Base-by-base conservation (phyloP, 2,888 invertebrate genomes). In the Nomada fucata region DNA sequence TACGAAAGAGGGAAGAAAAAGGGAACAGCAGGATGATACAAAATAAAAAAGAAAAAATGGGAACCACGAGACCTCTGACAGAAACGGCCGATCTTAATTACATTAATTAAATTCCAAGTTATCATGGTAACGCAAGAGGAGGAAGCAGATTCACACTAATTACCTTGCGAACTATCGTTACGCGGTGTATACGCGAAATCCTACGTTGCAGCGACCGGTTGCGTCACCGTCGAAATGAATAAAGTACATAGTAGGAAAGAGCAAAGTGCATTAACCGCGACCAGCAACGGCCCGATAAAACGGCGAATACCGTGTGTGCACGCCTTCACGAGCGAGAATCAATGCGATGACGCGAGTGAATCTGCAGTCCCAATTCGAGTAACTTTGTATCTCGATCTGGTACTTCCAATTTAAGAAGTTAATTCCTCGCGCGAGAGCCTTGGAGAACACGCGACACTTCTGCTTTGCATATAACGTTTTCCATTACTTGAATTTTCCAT, bases 81-180 rank as follows among this genome's bases (percentile, higher is more conserved):
- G 36, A 47, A n/a, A 44, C 57, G 29, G 29, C 18, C 64, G 77
- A 81, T 80, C 76, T 77, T 83, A 81, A 83, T 83, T 83, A 81
- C 76, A 63, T 70, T 81, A 70, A 83, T 83, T 81, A 83, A 73
- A 74, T 74, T 77, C 70, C 29, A 53, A 81, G 64, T 68, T 76
- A 76, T 82, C 75, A 53, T 68, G 67, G 61, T 36, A 70, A 68
- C 63, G 59, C 59, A 79, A 79, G 73, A 64, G 73, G 23, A 79
- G 79, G 75, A 81, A 67, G 42, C 70, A 77, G 83, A 81, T 81
- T 69, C 63, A 23, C 77, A 53, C 77, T 83, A 83, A 83, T 83
- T 83, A 77, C 74, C 72, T 67, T 52, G 77, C 73, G 67, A 81
- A 76, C 75, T 80, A 82, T 80, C 76, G 80, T 70, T 70, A 61